Percentiles rank a stretch among this genome's conserved stretches.
phyloP scores from a whole-genome alignment of 1,140 invertebrate genomes.

The Pollicipes pollicipes region DNA sequence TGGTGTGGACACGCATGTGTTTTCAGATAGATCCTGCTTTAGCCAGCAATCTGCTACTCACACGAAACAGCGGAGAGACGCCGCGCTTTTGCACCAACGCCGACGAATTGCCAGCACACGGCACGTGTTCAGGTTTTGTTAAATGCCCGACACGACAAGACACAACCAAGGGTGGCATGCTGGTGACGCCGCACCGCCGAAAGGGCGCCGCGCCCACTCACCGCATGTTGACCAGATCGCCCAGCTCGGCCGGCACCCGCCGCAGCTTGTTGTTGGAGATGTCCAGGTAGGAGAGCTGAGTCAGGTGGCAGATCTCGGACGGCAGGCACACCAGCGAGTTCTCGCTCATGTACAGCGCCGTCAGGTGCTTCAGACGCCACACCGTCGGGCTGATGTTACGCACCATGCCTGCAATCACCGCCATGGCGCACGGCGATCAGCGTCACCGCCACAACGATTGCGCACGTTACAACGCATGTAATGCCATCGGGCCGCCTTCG shows the following conservation, averaged over 20 bases:
- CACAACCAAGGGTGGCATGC: too few relatives aligned
- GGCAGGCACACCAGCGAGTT: conserved; percentile 77
- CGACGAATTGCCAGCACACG: too few relatives aligned
- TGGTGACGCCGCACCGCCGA: too few relatives aligned
- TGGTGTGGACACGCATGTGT: too few relatives aligned
- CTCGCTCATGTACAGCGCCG: conserved; percentile 83
- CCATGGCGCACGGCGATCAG: not conserved
- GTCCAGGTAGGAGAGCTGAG: conserved; percentile 70
- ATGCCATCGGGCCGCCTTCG: not conserved
- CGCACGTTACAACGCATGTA: not conserved
- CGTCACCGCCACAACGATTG: not conserved
- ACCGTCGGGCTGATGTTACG: conserved; percentile 75
- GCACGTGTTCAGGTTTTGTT: too few relatives aligned
- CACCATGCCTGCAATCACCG: conserved; percentile 54
- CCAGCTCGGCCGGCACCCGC: conserved; percentile 81
- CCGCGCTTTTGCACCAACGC: too few relatives aligned
- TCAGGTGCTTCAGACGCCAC: conserved; percentile 78
- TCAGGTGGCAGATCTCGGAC: conserved; percentile 62
- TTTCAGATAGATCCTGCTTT: too few relatives aligned
- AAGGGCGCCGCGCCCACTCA: too few relatives aligned
- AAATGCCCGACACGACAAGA: too few relatives aligned
- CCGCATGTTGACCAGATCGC: conserved; percentile 82
- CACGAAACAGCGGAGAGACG: too few relatives aligned
- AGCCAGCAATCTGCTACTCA: too few relatives aligned
- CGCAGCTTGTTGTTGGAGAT: conserved; percentile 84